Percentiles rank a stretch among this genome's conserved stretches.
These are phyloP conservation scores for Tachycineta bicolor DNA, from an alignment of 2,113 vertebrate genomes.

Conservation along the genomic window DNA sequence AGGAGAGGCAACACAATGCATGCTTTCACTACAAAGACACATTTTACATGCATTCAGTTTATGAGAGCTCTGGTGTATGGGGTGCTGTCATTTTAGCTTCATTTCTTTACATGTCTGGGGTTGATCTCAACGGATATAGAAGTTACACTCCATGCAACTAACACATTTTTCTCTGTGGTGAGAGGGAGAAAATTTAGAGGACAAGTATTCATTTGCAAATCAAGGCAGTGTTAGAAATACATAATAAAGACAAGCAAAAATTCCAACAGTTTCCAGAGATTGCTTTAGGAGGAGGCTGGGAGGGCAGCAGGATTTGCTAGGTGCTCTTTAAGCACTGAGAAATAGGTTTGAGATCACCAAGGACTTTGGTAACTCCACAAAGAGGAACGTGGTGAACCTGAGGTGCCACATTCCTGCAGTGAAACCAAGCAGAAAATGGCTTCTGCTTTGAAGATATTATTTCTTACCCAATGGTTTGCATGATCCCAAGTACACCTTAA, in stretches of 20 bases:
- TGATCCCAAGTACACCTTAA: neutral
- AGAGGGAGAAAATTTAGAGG: neutral
- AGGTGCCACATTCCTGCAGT: neutral
- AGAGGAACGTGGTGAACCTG: neutral
- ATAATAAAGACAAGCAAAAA: neutral
- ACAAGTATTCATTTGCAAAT: neutral
- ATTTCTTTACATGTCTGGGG: neutral
- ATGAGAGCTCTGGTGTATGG: neutral
- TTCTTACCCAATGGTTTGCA: neutral
- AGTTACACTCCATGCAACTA: neutral
- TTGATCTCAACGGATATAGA: neutral
- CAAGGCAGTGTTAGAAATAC: neutral
- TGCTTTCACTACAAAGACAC: neutral
- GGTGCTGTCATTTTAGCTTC: neutral
- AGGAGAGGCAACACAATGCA: neutral
- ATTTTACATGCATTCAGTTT: neutral
- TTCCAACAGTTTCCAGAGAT: neutral
- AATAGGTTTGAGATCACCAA: neutral
- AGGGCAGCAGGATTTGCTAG: neutral
- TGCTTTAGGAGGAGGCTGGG: neutral
- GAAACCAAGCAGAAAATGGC: slow-evolving; percentile 19
- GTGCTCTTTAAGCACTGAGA: neutral
- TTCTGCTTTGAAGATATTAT: neutral
- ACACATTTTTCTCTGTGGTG: neutral
- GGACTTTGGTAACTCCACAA: neutral